Conservation (phyloP, 1,140 invertebrate species). For the Chironomus striatipennis region DNA sequence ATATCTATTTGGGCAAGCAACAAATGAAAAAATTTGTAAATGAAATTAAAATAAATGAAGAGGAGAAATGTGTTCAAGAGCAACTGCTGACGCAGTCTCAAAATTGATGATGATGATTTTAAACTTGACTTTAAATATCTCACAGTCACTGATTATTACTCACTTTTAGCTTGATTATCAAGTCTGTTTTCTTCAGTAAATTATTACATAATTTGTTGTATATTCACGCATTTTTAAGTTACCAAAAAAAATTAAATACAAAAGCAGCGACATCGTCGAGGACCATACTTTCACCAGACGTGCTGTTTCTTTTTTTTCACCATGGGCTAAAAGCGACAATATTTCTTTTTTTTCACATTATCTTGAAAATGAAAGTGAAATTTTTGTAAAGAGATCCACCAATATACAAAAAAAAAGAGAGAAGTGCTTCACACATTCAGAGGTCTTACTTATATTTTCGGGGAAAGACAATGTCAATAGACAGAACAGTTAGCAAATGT, state of each 20-base stretch:
- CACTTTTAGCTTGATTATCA: not conserved
- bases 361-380: constrained; percentile 14
- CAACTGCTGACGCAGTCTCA: not conserved
- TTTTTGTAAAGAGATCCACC: not conserved
- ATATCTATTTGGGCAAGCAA: not conserved
- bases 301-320: too few species aligned
- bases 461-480: too few species aligned
- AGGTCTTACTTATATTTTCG: too few species aligned
- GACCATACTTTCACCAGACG: too few species aligned
- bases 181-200: too few species aligned
- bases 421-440: too few species aligned
- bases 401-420: too few species aligned
- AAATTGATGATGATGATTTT: constrained; percentile 14
- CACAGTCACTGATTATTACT: not conserved
- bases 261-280: not conserved
- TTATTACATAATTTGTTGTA: not conserved
- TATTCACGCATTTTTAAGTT: not conserved
- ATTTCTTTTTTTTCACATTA: constrained; percentile 1
- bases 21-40: not conserved
- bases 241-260: not conserved
- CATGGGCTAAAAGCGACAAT: not conserved
- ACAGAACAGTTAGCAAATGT: too few species aligned
- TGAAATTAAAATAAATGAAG: not conserved
- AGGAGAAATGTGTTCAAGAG: constrained; percentile 1
- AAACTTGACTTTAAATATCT: not conserved